These are phyloP conservation scores for Spea multiplicata DNA, from an alignment of 2,113 vertebrate species.

Conservation along the genomic window DNA sequence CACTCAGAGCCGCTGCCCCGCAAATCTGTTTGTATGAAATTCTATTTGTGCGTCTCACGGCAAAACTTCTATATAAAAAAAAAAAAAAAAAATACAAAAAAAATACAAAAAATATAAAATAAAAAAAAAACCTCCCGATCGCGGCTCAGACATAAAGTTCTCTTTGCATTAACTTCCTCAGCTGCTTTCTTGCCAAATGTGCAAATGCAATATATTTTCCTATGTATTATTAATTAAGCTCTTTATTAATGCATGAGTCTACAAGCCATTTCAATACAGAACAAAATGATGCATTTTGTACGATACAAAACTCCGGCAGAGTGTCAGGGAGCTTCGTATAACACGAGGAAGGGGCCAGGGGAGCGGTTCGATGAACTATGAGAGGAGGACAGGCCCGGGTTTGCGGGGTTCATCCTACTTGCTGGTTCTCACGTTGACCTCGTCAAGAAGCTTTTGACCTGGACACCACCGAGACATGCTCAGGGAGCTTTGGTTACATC, in stretches of 20 bases:
- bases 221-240: constrained; percentile 46
- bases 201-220: constrained; percentile 47
- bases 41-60: constrained; percentile 44
- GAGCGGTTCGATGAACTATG: not conserved
- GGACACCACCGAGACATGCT: too few species aligned
- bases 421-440: too few species aligned
- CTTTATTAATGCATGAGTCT: constrained; percentile 48
- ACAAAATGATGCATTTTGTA: constrained; percentile 48
- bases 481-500: too few species aligned
- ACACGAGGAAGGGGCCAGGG: constrained; percentile 18
- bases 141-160: constrained; percentile 47
- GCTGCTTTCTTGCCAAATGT: constrained; percentile 46
- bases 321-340: constrained; percentile 43
- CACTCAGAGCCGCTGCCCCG: constrained; percentile 26
- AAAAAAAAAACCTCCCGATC: constrained; percentile 39
- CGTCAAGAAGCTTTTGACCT: too few species aligned
- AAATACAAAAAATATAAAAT: too few species aligned
- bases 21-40: constrained; percentile 46
- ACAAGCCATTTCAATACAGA: constrained; percentile 47
- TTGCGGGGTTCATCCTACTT: too few species aligned
- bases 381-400: not conserved
- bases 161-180: constrained; percentile 47
- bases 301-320: constrained; percentile 40
- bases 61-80: constrained; percentile 33
- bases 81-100: too few species aligned